These are phyloP conservation scores for Paradoxurus hermaphroditus DNA, from an alignment of 2,113 vertebrate genomes.

Conservation along the genomic window DNA sequence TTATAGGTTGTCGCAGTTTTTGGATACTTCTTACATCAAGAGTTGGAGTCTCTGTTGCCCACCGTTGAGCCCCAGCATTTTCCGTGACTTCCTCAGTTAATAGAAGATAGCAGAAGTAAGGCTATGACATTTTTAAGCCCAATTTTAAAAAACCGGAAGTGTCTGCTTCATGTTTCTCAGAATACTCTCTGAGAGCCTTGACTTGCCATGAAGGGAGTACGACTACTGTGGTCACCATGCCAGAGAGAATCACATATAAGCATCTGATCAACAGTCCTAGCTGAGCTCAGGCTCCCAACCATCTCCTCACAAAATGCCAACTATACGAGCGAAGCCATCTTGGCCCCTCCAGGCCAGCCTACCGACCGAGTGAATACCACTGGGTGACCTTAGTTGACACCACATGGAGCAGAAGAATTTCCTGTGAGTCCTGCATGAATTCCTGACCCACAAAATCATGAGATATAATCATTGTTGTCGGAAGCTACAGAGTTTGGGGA, in stretches of 20 bases:
- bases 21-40: not conserved
- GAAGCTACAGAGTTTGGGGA: not conserved
- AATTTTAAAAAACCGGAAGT: not conserved
- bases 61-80: not conserved
- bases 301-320: not conserved
- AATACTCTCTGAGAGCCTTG: not conserved
- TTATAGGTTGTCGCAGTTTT: not conserved
- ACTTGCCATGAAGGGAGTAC: not conserved
- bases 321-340: not conserved
- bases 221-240: not conserved
- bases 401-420: not conserved
- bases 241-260: too few species aligned
- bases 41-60: not conserved
- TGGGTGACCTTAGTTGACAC: not conserved
- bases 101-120: not conserved
- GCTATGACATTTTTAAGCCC: not conserved
- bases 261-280: not conserved
- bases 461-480: not conserved
- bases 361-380: not conserved
- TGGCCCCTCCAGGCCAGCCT: not conserved
- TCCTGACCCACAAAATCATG: not conserved
- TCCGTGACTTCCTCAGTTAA: not conserved
- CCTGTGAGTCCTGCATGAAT: not conserved
- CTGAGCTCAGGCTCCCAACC: not conserved
- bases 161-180: not conserved